Conservation (phyloP, 2,113 vertebrate species). For the Cephalopholis sonnerati region DNA sequence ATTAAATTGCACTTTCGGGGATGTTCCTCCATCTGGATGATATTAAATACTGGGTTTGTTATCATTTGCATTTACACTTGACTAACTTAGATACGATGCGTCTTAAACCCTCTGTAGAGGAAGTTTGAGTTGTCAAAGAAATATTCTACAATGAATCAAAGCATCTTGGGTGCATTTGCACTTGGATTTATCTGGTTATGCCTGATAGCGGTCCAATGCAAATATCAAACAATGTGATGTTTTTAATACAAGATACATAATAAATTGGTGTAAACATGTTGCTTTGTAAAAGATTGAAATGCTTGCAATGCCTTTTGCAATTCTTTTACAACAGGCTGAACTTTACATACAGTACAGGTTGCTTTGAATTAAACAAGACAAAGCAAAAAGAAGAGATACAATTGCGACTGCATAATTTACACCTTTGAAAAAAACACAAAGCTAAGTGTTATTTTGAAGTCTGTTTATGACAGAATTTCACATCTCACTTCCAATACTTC, state of each 20-base stretch:
- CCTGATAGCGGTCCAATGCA: not conserved
- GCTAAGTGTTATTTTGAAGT: constrained; percentile 6
- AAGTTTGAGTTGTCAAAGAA: constrained; percentile 31
- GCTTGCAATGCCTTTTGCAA: not conserved
- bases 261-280: not conserved
- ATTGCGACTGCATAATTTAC: not conserved
- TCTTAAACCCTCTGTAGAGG: not conserved
- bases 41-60: constrained; percentile 11
- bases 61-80: constrained; percentile 17
- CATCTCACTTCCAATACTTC: constrained; percentile 15
- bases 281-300: constrained; percentile 12
- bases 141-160: constrained; percentile 33
- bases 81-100: constrained; percentile 17
- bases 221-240: not conserved
- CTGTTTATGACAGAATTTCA: constrained; percentile 30
- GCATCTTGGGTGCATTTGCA: too few species aligned
- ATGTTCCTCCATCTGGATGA: constrained; percentile 3
- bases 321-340: not conserved
- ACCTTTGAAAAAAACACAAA: constrained; percentile 7
- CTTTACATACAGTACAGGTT: not conserved
- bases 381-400: not conserved
- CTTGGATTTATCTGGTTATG: too few species aligned
- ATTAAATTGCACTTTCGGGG: not conserved
- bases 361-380: not conserved
- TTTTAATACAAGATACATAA: not conserved